Conservation (phyloP, 2,113 vertebrate genomes). For the Oceanodroma tethys region DNA sequence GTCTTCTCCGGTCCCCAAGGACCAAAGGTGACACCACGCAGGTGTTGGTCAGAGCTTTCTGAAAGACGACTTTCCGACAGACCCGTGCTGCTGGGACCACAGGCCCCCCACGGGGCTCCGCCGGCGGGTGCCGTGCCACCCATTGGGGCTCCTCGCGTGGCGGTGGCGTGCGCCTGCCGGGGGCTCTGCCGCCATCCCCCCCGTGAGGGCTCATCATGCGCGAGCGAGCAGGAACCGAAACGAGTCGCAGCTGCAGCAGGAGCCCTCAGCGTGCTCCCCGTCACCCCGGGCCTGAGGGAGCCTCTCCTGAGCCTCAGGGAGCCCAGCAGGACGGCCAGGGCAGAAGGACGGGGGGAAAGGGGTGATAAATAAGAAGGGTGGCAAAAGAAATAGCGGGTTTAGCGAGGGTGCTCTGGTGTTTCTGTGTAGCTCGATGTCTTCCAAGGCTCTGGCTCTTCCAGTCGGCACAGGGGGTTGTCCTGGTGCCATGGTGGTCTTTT, state of each 20-base stretch:
- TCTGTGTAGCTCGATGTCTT: background rate
- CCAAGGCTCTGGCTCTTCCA: background rate
- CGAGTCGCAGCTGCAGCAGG: rapidly evolving
- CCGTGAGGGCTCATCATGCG: background rate
- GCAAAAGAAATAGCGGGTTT: background rate
- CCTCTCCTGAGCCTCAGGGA: background rate
- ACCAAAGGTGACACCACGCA: background rate
- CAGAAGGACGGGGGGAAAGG: background rate
- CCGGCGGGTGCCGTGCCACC: background rate
- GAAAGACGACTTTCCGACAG: background rate
- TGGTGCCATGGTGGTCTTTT: background rate
- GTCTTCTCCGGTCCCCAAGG: background rate
- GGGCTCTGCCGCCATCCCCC: background rate
- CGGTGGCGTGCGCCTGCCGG: rapidly evolving
- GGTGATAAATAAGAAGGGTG: background rate
- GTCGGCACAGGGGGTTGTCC: background rate
- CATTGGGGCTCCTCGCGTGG: background rate
- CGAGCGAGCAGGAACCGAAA: rapidly evolving
- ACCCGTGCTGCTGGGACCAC: background rate
- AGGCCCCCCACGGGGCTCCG: background rate
- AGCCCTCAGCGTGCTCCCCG: background rate
- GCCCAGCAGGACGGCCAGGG: background rate
- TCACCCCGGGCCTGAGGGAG: background rate
- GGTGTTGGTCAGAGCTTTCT: background rate
- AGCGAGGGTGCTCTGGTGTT: background rate